Base-by-base conservation (phyloP, 2,888 invertebrate genomes). In the Coecobrya sp. region DNA sequence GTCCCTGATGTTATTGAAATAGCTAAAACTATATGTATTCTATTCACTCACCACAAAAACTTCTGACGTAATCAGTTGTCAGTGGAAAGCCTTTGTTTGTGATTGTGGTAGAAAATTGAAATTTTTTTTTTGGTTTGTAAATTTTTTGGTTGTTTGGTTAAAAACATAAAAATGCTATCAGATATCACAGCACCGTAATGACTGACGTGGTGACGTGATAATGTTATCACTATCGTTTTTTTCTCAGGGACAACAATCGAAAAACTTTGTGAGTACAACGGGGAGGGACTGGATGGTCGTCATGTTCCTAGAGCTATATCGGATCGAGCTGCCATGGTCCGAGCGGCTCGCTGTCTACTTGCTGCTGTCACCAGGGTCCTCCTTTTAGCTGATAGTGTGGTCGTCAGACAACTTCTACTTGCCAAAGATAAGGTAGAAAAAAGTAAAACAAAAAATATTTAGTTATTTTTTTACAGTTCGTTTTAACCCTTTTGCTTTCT, bases 281-380 rank as follows among this genome's bases (percentile, higher is more conserved):
- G 95, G 95, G 85, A 94, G 86, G 90, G 94, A 90, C 93, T 92
- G 81, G 91, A 94, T 89, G 94, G 95, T 89, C 93, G 93, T 89
- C 91, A 90, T 82, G 91, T 93, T 89, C 93, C 94, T 79, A 91
- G 94, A 94, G 96, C 96, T 93, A 95, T 96, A 89, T 95, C 96
- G 70, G 97, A 97, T 95, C 96, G 97, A 95, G 97, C 97, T 76
- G 97, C 97, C 36, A 97, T 99, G 96, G 98, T 99, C 93, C 97
- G 98, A 95, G 99, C 99, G 84, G 98, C 99, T 93, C 82, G 91
- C 55, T 93, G 98, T 95, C 97, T 99, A 86, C 97, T 99, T 91
- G 98, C 98, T 79, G 98, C 99, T 90, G 99, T 99, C 95, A 99
- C 99, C 85, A 97, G 99, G 95, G 99, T 99, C 89, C 97, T 99